Percentiles rank a stretch among this genome's conserved stretches.
Evolutionary conservation across 2,888 invertebrate genomes (phyloP).

Genomic region (Latheticus oryzae): DNA sequence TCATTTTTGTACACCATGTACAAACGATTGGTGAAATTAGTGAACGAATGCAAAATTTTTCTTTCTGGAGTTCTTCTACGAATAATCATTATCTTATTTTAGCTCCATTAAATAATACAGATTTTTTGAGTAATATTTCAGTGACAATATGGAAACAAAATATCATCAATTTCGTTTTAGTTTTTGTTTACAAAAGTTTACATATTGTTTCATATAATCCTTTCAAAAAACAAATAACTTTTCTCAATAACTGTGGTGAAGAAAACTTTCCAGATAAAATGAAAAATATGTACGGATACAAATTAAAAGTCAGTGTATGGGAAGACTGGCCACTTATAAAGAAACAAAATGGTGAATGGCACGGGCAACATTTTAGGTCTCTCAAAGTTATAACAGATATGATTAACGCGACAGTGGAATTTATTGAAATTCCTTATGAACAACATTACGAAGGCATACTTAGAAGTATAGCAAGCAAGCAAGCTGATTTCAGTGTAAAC

Average conservation of each 20-base stretch:
- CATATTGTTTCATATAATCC: background rate
- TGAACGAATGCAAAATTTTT: background rate
- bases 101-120: background rate
- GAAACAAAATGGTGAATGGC: conserved; percentile 2
- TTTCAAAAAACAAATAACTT: no score
- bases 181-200: background rate
- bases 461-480: no score
- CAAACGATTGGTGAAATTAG: background rate
- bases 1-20: background rate
- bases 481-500: no score
- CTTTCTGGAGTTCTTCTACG: background rate
- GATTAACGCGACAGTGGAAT: no score
- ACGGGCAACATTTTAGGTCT: conserved; percentile 3
- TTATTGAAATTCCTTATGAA: no score
- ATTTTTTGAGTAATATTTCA: background rate
- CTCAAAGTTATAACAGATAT: no score
- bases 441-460: no score
- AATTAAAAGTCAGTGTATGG: background rate
- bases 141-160: background rate
- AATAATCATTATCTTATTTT: background rate
- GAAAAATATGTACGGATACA: conserved; percentile 1
- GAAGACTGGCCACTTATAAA: background rate
- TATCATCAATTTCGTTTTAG: background rate
- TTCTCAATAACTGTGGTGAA: background rate
- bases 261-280: background rate